Evolutionary conservation across 2,113 vertebrate species (phyloP).

Genomic region (Cepphus grylle): DNA sequence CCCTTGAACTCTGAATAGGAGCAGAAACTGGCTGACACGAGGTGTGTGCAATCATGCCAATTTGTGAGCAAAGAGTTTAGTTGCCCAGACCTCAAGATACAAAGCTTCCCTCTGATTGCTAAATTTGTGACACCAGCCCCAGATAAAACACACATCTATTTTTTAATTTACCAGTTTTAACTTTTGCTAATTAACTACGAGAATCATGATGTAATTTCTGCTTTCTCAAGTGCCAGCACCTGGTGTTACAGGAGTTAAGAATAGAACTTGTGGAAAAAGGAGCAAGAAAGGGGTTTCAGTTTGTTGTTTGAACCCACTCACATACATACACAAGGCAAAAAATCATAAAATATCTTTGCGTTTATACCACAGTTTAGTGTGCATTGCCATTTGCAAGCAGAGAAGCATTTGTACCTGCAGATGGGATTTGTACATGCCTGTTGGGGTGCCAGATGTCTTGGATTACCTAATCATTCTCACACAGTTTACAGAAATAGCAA

Average conservation of each 20-base stretch:
- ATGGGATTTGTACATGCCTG: background rate
- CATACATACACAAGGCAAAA: background rate
- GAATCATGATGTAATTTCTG: background rate
- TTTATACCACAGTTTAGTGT: background rate
- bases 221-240: background rate
- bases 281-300: background rate
- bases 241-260: background rate
- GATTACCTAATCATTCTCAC: background rate
- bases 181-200: background rate
- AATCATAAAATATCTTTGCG: background rate
- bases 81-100: background rate
- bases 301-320: background rate
- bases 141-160: background rate
- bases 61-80: background rate
- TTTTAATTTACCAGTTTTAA: background rate
- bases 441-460: background rate
- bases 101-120: background rate
- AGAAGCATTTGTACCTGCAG: background rate
- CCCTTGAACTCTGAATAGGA: background rate
- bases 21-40: background rate
- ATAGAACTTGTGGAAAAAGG: background rate
- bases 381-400: background rate
- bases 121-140: background rate
- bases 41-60: background rate
- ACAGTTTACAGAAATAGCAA: background rate